Base-by-base conservation (phyloP, 2,113 vertebrate species). In the Oceanodroma tethys region DNA sequence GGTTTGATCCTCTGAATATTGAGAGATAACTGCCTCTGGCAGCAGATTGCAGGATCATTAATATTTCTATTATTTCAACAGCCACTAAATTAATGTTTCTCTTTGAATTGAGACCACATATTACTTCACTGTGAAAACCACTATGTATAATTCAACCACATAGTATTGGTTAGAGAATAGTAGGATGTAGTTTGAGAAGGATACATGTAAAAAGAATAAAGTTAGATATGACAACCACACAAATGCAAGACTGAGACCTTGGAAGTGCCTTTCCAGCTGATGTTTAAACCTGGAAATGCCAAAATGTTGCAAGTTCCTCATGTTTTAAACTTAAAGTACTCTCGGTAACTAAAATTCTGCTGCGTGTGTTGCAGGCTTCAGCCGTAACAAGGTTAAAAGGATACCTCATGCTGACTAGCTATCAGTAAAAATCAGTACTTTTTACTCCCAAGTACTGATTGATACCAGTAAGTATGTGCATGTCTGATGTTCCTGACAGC, bases 31-130 rank as follows among this genome's bases (percentile, higher is more conserved):
- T 75, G 50, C 29, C 38, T 80, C 22, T 50, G 43, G 53, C 11
- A 68, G 43, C 47, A 75, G 18, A 83, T 1, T 80, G 21, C 36
- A 65, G 2, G 30, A 73, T 88, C 40, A 50, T 80, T 94, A 82
- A 76, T 68, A 92, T 81, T 80, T 75, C 34, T 83, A 7, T 73
- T 80, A 76, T 91, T 84, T 52, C 55, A 91, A 30, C 21, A 84
- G 45, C 27, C 11, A 26, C 30, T 81, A 60, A 18, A 52, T 56
- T 81, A 53, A 66, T 66, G 19, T 40, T 88, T 13, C 4, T 26
- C 15, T 81, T 79, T 79, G 25, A 30, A 80, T 4, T 73, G 36
- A 73, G 29, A 63, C 12, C 23, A 80, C 13, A n/a, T 81, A 59
- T 68, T 94, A 38, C 20, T 34, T 79, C 11, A 22, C 19, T 52